Evolutionary conservation across 30 jellyfish, hydroid and myxozoan genomes (phyloP).

Genomic region (Catostylus mosaicus): DNA sequence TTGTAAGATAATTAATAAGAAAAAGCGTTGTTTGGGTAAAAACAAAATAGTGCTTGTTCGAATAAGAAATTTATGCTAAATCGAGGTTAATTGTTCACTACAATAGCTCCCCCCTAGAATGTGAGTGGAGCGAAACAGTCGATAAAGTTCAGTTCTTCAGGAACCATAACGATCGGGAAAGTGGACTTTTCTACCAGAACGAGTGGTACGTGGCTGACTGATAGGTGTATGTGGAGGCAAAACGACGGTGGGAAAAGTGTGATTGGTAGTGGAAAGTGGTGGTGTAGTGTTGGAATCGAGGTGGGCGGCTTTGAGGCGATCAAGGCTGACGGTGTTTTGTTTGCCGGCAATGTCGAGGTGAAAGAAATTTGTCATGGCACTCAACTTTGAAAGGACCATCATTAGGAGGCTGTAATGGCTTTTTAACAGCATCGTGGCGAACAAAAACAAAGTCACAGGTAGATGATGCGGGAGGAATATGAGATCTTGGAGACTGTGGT

Average conservation of each 20-base stretch:
- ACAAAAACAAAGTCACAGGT: no score
- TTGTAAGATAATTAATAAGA: no score
- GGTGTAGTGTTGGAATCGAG: background rate
- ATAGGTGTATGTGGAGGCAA: background rate
- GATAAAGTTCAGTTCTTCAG: background rate
- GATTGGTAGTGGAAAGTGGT: background rate
- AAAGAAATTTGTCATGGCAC: background rate
- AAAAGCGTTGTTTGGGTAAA: no score
- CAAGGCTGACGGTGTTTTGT: slow-evolving; percentile 10
- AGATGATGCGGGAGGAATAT: background rate
- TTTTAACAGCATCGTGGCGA: no score
- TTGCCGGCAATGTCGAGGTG: background rate
- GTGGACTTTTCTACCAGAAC: slow-evolving; percentile 5
- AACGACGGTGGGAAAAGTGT: background rate
- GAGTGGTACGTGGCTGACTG: background rate
- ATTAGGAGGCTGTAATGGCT: background rate
- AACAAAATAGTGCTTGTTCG: no score
- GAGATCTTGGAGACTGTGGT: background rate
- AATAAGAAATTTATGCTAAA: no score
- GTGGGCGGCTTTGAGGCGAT: slow-evolving; percentile 16
- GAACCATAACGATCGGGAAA: slow-evolving; percentile 6
- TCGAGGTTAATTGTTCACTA: no score
- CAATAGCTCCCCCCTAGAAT: no score
- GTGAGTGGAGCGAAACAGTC: background rate
- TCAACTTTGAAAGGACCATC: slow-evolving; percentile 1